Base-by-base conservation (phyloP, 2,888 invertebrate species). In the Tinea pellionella region DNA sequence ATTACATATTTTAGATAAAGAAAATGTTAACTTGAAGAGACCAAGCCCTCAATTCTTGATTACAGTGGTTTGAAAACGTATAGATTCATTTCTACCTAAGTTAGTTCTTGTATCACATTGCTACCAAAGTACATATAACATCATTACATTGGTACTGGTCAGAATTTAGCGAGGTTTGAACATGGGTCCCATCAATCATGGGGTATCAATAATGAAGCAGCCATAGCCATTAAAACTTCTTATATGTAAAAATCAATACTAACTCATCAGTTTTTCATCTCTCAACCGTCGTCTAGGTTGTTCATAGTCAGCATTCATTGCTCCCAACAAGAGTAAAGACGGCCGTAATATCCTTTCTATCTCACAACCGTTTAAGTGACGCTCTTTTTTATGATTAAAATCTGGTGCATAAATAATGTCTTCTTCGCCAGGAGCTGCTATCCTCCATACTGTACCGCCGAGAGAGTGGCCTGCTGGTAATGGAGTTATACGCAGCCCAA, bases 381-480 rank as follows among this genome's bases (percentile, higher is more conserved):
- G 87, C 73, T 99, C 99, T 75, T 99, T 99, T 74, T 99, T 99
- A 78, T 99, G 99, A 81, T 99, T 99, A 74, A 97, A 99, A 75
- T 99, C 99, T 0, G 97, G 95, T 0, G 98, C 99, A 78, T 99
- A 99, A 0, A 99, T 93, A 64, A 99, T 98, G 71, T 99, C 99
- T 79, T 99, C 99, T 75, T 99, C 99, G 0, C 98, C 98, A 30
- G 97, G 95, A 72, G 99, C 99, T 30, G 97, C 94, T 18, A 99
- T 98, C 71, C 97, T 96, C 99, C 99, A 99, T 59, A 99, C 95
- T 0, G 99, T 97, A 13, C 99, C 99, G 1, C 99, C 99, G 56
- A 99, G 94, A 91, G 99, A 97, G 78, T 99, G 99, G 0, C 99
- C 96, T 1, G 98, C 99, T 7, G 98, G 96, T 16, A 99, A 81